Base-by-base conservation (phyloP, 2,113 vertebrate genomes). In the Microtus ochrogaster region DNA sequence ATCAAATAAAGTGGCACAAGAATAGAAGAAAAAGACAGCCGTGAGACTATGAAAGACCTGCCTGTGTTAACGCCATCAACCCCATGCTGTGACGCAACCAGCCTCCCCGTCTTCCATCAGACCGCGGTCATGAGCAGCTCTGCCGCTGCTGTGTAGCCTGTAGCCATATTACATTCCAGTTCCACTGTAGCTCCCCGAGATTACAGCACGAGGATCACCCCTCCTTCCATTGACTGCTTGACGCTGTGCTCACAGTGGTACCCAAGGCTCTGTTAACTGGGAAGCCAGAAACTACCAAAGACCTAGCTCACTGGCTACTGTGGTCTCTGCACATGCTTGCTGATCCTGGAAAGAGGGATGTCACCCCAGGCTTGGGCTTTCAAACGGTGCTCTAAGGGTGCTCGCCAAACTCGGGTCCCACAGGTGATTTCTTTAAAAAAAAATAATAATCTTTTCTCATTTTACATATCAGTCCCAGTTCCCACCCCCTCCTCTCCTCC, bases 181-280 rank as follows among this genome's bases (percentile, higher is more conserved):
- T 47, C 26, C 3, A 21, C n/a, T 19, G 22, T 21, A 58, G 12
- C 17, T 24, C 84, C 22, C 28, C 1, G 0, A 21, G 36, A 86
- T 44, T 1, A 73, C 44, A 73, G 24, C 47, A 33, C 2, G 1
- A 36, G 17, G 19, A 19, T 11, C 0, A 0, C 30, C 70, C n/a
- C 77, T 33, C 82, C 65, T 72, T 36, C 49, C 17, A 6, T 1
- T 3, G 26, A 36, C 4, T 21, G 73, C 47, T 1, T 14, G 14
- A 7, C 68, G 11, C 55, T 72, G 14, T 33, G 41, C n/a, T 52
- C 47, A 90, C 1, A 26, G n/a, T 0, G n/a, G 66, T 28, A 82
- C 22, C 66, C 61, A 74, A 52, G 68, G 16, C 16, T 36, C 83
- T 26, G 52, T 82, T 77, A n/a, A 41, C 28, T 44, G 47, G 70